Evolutionary conservation across 2,113 vertebrate species (phyloP), one percentile per base, ranked within the genome.

Genomic region (Sprattus sprattus): DNA sequence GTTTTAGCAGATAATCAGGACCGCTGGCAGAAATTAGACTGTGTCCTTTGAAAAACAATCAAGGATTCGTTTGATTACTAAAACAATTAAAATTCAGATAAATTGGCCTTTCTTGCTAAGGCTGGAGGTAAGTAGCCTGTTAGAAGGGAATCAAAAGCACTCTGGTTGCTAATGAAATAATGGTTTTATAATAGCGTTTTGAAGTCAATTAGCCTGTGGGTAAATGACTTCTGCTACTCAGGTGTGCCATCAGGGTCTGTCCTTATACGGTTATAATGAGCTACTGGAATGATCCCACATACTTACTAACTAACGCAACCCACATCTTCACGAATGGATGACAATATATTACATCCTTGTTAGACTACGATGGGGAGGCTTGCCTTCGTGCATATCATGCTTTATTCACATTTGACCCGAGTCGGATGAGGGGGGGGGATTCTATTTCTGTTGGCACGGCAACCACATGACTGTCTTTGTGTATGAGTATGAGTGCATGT

Each of bases 361-460:
- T 78, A 28, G 28, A 78, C 13, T n/a, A 15, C 71, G 44, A 15
- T 15, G 15, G 28, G 71, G 71, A 78, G 71, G 11, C 88, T 78
- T 28, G 81, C 57, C 46, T 75, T 78, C 87, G 86, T 49, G 87
- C 89, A 82, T 85, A 85, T 86, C 39, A 22, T 88, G 82, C 84
- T 84, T 90, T 86, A 91, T 91, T 88, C 87, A 88, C 82, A 50
- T 80, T 82, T 64, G 78, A 45, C 49, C 25, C 81, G 57, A 75
- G 78, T 85, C 1, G 32, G 88, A 89, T 78, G 71, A 87, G 91
- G 83, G 6, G 2, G 6, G 2, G 71, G 88, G 92, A 87, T 88
- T 90, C 50, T 84, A 83, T 92, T 92, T 90, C 90, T 88, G 89
- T 87, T 88, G 84, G 90, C 86, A 87, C 67, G 90, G 92, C 89